These are phyloP conservation scores for Epinephelus lanceolatus DNA, from an alignment of 2,113 vertebrate genomes.

Conservation along the genomic window DNA sequence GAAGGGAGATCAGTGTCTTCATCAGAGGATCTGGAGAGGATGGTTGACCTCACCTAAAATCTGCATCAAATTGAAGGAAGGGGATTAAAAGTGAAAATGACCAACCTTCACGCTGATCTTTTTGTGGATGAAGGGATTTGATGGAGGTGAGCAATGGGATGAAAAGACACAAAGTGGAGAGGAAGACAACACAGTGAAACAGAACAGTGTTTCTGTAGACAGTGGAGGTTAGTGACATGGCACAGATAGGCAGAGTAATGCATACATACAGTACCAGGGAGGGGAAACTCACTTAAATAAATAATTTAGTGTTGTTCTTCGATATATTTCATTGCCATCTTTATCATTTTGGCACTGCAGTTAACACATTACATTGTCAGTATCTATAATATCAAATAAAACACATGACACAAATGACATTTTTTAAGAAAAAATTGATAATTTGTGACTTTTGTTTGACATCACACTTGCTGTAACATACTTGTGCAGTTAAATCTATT, in stretches of 20 bases:
- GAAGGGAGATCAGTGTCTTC: conserved; percentile 39
- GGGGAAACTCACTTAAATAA: conserved; percentile 22
- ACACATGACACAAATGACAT: not conserved
- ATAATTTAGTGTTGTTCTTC: not conserved
- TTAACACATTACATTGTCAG: not conserved
- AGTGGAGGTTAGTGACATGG: conserved; percentile 60
- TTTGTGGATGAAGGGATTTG: conserved; percentile 92
- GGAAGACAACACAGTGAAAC: conserved; percentile 96
- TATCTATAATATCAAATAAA: not conserved
- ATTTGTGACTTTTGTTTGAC: not conserved
- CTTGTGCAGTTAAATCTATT: not conserved
- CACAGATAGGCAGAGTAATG: conserved; percentile 34
- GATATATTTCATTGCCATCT: not conserved
- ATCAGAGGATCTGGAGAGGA: conserved; percentile 8
- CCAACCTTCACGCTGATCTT: conserved; percentile 99
- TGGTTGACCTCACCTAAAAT: conserved; percentile 37
- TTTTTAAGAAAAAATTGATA: not conserved
- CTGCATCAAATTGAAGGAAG: conserved; percentile 33
- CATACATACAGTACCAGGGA: conserved; percentile 42
- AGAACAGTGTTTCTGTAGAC: conserved; percentile 88
- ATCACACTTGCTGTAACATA: not conserved
- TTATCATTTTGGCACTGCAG: not conserved
- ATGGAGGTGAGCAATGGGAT: conserved; percentile 95
- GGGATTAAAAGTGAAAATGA: conserved; percentile 93
- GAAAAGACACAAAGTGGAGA: conserved; percentile 92